Conservation (phyloP, 2,797 vertebrate species). For the Poecilia picta region DNA sequence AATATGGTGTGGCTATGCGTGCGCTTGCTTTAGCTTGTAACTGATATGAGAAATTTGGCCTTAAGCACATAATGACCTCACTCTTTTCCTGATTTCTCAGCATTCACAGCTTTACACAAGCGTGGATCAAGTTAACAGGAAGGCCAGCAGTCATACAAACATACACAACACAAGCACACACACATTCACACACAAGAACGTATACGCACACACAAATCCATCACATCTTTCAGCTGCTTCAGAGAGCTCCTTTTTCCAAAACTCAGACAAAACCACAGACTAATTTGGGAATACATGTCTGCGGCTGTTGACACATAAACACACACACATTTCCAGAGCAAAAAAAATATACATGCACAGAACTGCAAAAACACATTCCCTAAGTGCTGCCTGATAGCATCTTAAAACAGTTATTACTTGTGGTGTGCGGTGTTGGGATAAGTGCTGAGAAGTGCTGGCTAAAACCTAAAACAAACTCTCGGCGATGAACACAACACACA, state of each 20-base stretch:
- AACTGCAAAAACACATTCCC: constrained; percentile 33
- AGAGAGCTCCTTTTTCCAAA: constrained; percentile 57
- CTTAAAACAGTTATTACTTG: constrained; percentile 68
- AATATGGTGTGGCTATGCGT: constrained; percentile 2
- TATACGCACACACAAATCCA: constrained; percentile 31
- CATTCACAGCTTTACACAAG: constrained; percentile 63
- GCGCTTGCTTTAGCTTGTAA: constrained; percentile 47
- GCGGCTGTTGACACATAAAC: constrained; percentile 69
- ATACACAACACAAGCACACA: constrained; percentile 9
- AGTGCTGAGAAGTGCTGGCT: constrained; percentile 53
- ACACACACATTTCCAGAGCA: constrained; percentile 45
- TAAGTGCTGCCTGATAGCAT: constrained; percentile 61
- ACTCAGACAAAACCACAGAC: constrained; percentile 62
- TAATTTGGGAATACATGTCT: constrained; percentile 66
- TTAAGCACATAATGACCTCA: constrained; percentile 66
- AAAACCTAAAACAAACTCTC: constrained; percentile 56
- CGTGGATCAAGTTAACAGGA: constrained; percentile 58
- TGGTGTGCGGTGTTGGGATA: constrained; percentile 55
- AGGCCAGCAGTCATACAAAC: constrained; percentile 12
- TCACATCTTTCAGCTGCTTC: constrained; percentile 60
- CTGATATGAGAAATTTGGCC: constrained; percentile 66
- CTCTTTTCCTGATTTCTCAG: constrained; percentile 63
- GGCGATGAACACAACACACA: constrained; percentile 30
- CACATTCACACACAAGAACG: constrained; percentile 12
- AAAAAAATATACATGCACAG: constrained; percentile 33